Evolutionary conservation across 2,797 vertebrate species (phyloP).

Genomic region (Gallinago nigripennis): DNA sequence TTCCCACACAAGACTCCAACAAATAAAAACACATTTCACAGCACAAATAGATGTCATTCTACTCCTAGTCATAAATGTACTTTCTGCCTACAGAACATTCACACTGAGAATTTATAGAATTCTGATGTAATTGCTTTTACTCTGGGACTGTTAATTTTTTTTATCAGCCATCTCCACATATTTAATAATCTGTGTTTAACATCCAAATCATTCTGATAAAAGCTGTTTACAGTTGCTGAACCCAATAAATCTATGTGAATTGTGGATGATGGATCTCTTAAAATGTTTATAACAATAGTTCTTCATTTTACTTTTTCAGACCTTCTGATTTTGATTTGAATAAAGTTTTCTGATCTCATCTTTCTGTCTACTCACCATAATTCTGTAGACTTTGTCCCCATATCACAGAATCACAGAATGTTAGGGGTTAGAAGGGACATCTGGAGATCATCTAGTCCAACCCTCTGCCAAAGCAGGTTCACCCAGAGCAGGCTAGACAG

Average conservation of each 20-base stretch:
- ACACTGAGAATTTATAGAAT: background rate
- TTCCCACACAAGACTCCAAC: background rate
- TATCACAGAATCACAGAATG: background rate
- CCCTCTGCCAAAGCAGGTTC: too few species aligned
- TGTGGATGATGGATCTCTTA: background rate
- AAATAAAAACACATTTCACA: background rate
- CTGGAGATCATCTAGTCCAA: too few species aligned
- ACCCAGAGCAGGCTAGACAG: too few species aligned
- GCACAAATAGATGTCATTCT: background rate
- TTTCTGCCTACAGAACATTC: background rate
- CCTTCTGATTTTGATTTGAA: background rate
- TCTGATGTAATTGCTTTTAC: background rate
- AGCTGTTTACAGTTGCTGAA: background rate
- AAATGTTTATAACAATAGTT: background rate
- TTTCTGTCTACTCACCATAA: background rate
- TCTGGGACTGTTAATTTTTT: background rate
- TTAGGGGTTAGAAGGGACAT: too few species aligned
- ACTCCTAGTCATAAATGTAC: background rate
- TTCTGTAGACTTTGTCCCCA: background rate
- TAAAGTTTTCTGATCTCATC: background rate
- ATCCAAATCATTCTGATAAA: background rate
- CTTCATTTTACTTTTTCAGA: background rate
- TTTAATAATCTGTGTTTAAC: background rate
- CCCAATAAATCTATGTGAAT: background rate
- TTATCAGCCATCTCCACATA: background rate